Percentiles rank a stretch among this genome's conserved stretches.
Conservation (phyloP, 2,888 invertebrate species). For the Lordiphosa fenestrarum region DNA sequence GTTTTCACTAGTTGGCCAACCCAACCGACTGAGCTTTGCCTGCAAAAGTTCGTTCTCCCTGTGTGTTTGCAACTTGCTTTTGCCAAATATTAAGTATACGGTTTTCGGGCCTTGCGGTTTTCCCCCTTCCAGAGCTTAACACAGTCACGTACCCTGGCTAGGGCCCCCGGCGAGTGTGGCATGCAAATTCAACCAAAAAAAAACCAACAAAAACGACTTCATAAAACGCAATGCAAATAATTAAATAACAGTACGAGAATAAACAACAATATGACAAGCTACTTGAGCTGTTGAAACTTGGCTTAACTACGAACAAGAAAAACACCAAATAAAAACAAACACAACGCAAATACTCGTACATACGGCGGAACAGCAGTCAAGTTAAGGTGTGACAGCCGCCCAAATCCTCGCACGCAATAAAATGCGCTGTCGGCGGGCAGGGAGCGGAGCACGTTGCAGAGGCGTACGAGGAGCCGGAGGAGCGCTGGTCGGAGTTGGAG, state of each 20-base stretch:
- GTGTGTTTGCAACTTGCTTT: no score
- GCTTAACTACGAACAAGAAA: constrained; percentile 43
- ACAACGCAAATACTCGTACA: constrained; percentile 13
- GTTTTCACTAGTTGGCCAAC: no score
- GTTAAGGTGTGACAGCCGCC: constrained; percentile 55
- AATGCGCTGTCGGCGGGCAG: constrained; percentile 58
- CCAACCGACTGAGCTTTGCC: no score
- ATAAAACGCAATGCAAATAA: constrained; percentile 46
- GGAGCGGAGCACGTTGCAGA: constrained; percentile 6
- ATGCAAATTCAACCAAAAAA: constrained; percentile 41
- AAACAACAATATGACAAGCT: constrained; percentile 36
- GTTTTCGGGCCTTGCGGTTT: constrained; percentile 22
- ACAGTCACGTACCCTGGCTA: constrained; percentile 37
- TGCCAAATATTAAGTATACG: constrained; percentile 26
- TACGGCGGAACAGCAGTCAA: constrained; percentile 11
- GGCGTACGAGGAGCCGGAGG: constrained; percentile 1
- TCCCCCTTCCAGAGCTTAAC: constrained; percentile 11
- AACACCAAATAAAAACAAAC: constrained; percentile 22
- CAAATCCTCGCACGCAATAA: constrained; percentile 59
- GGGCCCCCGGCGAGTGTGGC: constrained; percentile 5
- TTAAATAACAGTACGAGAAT: constrained; percentile 44
- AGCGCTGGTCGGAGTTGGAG: constrained; percentile 22
- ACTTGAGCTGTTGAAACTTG: constrained; percentile 44
- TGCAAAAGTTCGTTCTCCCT: no score
- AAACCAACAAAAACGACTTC: constrained; percentile 16